Percentiles rank a stretch among this genome's conserved stretches.
These are phyloP conservation scores for Zele albiditarsus DNA, from an alignment of 2,888 invertebrate genomes.

Conservation along the genomic window DNA sequence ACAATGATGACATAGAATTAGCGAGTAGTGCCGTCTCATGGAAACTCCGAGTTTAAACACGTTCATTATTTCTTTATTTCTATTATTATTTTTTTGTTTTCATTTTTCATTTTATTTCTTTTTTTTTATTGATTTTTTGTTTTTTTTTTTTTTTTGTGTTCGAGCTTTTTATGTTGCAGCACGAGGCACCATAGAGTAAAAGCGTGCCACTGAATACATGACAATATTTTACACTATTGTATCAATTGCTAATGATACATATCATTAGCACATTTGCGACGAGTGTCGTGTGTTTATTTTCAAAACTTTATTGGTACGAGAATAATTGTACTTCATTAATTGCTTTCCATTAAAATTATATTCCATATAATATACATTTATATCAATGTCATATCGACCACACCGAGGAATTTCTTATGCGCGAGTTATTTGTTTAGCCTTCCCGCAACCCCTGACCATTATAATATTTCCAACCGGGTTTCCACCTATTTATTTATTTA, in stretches of 20 bases:
- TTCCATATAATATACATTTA: neutral
- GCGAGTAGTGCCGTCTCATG: conserved; percentile 34
- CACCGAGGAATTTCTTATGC: neutral
- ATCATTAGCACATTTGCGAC: conserved; percentile 7
- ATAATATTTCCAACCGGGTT: neutral
- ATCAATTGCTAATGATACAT: conserved; percentile 4
- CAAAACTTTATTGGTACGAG: conserved; percentile 8
- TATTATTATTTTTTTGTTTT: conserved; percentile 2
- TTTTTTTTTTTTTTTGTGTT: neutral
- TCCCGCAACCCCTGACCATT: neutral
- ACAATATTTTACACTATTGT: conserved; percentile 6
- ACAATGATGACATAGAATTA: neutral
- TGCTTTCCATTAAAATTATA: neutral
- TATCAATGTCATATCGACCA: neutral
- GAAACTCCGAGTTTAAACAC: conserved; percentile 24
- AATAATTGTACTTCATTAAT: conserved; percentile 13
- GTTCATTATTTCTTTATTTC: conserved; percentile 5
- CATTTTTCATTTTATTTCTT: neutral
- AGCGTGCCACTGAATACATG: conserved; percentile 4
- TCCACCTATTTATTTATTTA: neutral
- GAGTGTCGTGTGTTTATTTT: neutral
- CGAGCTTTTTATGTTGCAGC: conserved; percentile 1
- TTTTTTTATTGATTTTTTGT: neutral
- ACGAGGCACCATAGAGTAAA: neutral
- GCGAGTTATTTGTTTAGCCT: neutral